Conservation (phyloP, 2,888 invertebrate species). For the Drosophila pegasa region DNA sequence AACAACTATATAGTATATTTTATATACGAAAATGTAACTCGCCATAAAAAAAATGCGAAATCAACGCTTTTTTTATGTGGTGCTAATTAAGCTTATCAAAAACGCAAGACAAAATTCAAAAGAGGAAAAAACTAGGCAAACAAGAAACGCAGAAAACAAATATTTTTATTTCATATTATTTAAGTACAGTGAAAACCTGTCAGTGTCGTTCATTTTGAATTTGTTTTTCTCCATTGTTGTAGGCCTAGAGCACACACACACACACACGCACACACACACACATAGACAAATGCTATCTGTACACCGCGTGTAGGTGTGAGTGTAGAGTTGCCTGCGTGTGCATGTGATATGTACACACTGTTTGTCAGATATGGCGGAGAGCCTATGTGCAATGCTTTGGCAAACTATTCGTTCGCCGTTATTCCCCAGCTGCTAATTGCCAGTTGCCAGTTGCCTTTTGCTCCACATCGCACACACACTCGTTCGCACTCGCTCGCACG, state of each 20-base stretch:
- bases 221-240: constrained; percentile 47
- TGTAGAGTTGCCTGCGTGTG: constrained; percentile 13
- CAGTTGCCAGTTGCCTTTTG: constrained; percentile 53
- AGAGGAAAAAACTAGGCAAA: constrained; percentile 18
- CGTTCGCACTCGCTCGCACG: constrained; percentile 6
- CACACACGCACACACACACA: constrained; percentile 27
- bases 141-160: constrained; percentile 32
- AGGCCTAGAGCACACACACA: constrained; percentile 44
- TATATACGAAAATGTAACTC: constrained; percentile 3
- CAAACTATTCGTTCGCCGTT: constrained; percentile 52
- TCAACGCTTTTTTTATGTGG: constrained; percentile 58
- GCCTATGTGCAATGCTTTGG: constrained; percentile 62
- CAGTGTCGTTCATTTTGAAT: constrained; percentile 62
- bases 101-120: constrained; percentile 35
- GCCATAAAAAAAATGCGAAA: constrained; percentile 22
- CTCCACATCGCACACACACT: constrained; percentile 33
- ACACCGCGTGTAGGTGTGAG: constrained; percentile 18
- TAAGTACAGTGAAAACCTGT: constrained; percentile 63
- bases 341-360: constrained; percentile 35
- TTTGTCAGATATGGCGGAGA: constrained; percentile 40
- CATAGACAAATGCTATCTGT: constrained; percentile 43
- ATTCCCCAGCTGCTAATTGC: constrained; percentile 51
- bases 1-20: constrained; percentile 1
- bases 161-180: constrained; percentile 50
- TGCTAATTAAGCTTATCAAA: constrained; percentile 72